Base-by-base conservation (phyloP, 92 coral and sea anemone genomes). In the Desmophyllum pertusum region DNA sequence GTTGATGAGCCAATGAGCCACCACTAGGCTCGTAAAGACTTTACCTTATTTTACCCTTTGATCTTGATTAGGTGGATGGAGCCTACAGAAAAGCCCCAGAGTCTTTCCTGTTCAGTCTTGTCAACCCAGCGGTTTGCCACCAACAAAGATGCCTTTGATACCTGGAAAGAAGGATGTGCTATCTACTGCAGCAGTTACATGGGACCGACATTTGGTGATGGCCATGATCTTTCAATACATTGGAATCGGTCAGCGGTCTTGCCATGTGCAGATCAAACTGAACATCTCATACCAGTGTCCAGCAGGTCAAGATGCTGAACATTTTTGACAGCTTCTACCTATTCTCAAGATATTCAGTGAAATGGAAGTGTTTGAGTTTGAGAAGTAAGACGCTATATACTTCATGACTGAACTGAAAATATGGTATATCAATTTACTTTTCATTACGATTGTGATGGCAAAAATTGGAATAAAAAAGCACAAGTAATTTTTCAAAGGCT, bases 161-260 rank as follows among this genome's bases (percentile, higher is more conserved):
- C 29, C 88, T 67, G 87, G 78, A 73, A 65, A 39, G 41, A 64
- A 38, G 85, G 27, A 35, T 42, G 51, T 64, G 93, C 89, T 14
- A 87, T 92, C 46, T 53, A 55, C 2, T 83, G 93, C 62, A 48
- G 59, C 39, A 65, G 77, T 23, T 33, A 76, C 73, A 80, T 46
- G 75, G 91, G 95, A 17, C 93, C 95, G 9, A 21, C 52, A 36
- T 92, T 89, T 89, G 95, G 95, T 57, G 65, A 61, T 25, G 90
- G 88, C 41, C 64, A 55, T 77, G 93, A 90, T 39, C 70, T 90
- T 51, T 25, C 10, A 81, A 70, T 75, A 51, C 71, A 29, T n/a
- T n/a, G n/a, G n/a, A n/a, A n/a, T n/a, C n/a, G n/a, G n/a, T n/a
- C n/a, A n/a, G n/a, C n/a, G n/a, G n/a, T n/a, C n/a, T n/a, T n/a